Evolutionary conservation across 2,113 vertebrate species (phyloP).

Genomic region (Benthochromis sp.): DNA sequence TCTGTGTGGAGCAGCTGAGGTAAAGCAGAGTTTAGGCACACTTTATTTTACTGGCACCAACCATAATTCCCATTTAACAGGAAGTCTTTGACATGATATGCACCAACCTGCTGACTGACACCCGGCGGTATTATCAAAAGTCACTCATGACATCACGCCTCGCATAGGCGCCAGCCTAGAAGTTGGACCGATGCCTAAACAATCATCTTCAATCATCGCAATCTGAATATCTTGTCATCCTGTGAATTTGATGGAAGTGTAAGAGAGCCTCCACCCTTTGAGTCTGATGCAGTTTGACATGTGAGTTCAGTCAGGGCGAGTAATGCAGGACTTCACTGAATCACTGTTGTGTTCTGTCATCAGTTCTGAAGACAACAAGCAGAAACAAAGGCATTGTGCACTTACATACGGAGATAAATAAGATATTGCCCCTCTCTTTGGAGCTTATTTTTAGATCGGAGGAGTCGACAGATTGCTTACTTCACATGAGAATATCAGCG

Average conservation of each 20-base stretch:
- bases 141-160: background rate
- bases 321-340: constrained; percentile 6
- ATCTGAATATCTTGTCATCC: background rate
- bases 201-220: background rate
- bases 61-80: background rate
- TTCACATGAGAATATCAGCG: constrained; percentile 9
- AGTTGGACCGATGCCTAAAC: background rate
- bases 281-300: constrained; percentile 20
- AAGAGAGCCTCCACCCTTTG: background rate
- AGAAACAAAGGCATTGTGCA: constrained; percentile 18
- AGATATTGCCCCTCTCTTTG: constrained; percentile 43
- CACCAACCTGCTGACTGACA: background rate
- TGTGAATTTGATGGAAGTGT: constrained; percentile 1
- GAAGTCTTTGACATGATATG: background rate
- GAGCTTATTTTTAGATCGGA: constrained; percentile 44
- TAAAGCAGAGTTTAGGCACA: background rate
- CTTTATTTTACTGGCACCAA: background rate
- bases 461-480: constrained; percentile 46
- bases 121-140: background rate
- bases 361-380: constrained; percentile 16
- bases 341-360: constrained; percentile 17
- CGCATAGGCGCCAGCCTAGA: background rate
- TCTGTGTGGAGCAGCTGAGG: background rate
- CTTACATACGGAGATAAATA: constrained; percentile 28
- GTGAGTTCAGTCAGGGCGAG: background rate